A percentile compares a stretch with the other conserved stretches of the same genome.
phyloP scores from a whole-genome alignment of 2,888 invertebrate species.

The Drosophila conformis region DNA sequence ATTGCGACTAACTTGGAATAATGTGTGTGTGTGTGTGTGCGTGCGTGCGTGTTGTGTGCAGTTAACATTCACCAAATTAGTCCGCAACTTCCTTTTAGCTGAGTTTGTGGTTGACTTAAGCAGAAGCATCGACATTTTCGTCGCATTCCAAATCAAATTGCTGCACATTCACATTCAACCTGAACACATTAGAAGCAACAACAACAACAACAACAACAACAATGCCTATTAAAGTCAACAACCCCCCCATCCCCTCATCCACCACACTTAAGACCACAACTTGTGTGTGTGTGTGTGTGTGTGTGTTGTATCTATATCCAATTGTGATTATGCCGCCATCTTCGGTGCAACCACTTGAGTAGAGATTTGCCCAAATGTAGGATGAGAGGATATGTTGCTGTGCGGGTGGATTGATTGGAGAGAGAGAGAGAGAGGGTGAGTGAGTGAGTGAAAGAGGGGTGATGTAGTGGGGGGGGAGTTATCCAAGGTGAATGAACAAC shows the following conservation, averaged over 20 bases:
- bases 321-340: constrained; percentile 45
- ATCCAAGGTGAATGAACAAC: constrained; percentile 76
- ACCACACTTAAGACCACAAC: neutral
- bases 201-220: constrained; percentile 4
- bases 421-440: neutral
- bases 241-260: neutral
- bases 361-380: constrained; percentile 61
- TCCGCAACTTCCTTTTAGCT: neutral
- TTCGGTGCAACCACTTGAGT: constrained; percentile 47
- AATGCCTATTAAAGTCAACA: constrained; percentile 40
- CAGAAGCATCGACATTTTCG: constrained; percentile 3
- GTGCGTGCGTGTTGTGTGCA: neutral
- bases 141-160: constrained; percentile 2
- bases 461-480: constrained; percentile 14
- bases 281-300: neutral
- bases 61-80: constrained; percentile 2
- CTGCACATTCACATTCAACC: constrained; percentile 10
- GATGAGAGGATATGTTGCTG: constrained; percentile 27
- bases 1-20: neutral
- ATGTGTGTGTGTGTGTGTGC: neutral
- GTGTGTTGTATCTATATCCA: constrained; percentile 21
- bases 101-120: constrained; percentile 5
- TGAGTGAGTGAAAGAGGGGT: neutral
- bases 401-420: constrained; percentile 13
- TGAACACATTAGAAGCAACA: constrained; percentile 9